Evolutionary conservation across 2,888 invertebrate genomes (phyloP).

Genomic region (Oxytorus armatus): DNA sequence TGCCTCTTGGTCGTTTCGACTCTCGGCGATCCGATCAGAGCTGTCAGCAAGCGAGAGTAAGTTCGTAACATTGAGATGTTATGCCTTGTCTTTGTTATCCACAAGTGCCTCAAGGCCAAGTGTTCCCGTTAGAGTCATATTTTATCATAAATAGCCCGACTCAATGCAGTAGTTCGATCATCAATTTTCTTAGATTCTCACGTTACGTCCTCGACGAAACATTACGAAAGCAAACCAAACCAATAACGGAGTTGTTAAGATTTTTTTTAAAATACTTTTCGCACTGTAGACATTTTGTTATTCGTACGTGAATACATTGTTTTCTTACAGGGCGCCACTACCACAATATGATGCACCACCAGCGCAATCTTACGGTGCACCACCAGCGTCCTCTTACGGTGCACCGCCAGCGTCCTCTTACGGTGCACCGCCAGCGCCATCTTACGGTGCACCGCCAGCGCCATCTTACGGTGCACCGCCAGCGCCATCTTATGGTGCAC

Average conservation of each 20-base stretch:
- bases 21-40: constrained; percentile 80
- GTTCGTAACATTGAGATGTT: constrained; percentile 64
- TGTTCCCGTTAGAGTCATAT: neutral
- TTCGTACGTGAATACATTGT: neutral
- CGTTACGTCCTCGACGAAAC: too few relatives aligned
- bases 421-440: constrained; percentile 58
- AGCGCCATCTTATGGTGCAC: constrained; percentile 40
- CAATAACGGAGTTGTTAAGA: neutral
- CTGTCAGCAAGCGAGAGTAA: constrained; percentile 80
- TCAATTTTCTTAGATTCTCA: too few relatives aligned
- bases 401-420: constrained; percentile 66
- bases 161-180: too few relatives aligned
- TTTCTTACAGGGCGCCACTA: constrained; percentile 73
- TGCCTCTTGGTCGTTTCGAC: constrained; percentile 86
- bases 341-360: constrained; percentile 75
- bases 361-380: constrained; percentile 65
- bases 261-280: neutral
- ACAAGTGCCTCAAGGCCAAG: constrained; percentile 26
- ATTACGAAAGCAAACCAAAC: too few relatives aligned
- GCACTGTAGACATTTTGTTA: too few relatives aligned
- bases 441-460: constrained; percentile 62
- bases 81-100: constrained; percentile 22
- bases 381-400: constrained; percentile 49
- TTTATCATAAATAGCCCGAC: neutral
- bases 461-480: constrained; percentile 63